These are phyloP conservation scores for Daktulosphaira vitifoliae DNA, from an alignment of 1,140 invertebrate genomes.

Conservation along the genomic window DNA sequence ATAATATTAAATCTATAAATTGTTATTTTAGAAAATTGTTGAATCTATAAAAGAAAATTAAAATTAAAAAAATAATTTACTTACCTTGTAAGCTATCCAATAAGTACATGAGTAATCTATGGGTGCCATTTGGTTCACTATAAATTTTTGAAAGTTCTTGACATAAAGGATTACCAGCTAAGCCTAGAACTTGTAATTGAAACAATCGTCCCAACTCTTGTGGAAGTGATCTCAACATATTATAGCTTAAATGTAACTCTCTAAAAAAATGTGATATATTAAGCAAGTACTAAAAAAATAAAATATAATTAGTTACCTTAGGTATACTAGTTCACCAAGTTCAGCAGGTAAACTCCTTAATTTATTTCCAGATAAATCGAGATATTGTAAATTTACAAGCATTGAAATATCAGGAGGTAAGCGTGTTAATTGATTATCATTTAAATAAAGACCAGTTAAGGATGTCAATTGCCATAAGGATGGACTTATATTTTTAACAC, in stretches of 20 bases:
- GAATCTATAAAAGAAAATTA: no score
- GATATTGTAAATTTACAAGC: constrained; percentile 68
- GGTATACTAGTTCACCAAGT: constrained; percentile 86
- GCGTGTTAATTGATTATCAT: constrained; percentile 83
- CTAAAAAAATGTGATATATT: constrained; percentile 49
- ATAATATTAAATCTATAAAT: no score
- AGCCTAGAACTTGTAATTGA: constrained; percentile 79
- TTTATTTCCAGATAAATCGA: constrained; percentile 93
- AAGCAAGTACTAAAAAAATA: no score
- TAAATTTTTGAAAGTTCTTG: constrained; percentile 87
- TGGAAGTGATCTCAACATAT: constrained; percentile 83
- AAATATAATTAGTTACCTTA: constrained; percentile 54
- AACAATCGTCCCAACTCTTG: constrained; percentile 97
- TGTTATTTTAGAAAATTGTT: no score
- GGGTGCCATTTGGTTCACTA: constrained; percentile 83
- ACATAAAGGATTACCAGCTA: constrained; percentile 88
- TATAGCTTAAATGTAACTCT: constrained; percentile 89
- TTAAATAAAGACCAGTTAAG: constrained; percentile 86
- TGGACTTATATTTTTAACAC: constrained; percentile 83
- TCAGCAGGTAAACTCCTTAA: constrained; percentile 86
- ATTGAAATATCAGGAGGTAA: constrained; percentile 80
- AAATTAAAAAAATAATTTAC: no score
- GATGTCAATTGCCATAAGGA: constrained; percentile 82
- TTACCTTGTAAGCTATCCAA: constrained; percentile 89
- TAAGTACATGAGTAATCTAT: constrained; percentile 87